These are phyloP conservation scores for Tachycineta bicolor DNA, from an alignment of 2,113 vertebrate species.

Conservation along the genomic window DNA sequence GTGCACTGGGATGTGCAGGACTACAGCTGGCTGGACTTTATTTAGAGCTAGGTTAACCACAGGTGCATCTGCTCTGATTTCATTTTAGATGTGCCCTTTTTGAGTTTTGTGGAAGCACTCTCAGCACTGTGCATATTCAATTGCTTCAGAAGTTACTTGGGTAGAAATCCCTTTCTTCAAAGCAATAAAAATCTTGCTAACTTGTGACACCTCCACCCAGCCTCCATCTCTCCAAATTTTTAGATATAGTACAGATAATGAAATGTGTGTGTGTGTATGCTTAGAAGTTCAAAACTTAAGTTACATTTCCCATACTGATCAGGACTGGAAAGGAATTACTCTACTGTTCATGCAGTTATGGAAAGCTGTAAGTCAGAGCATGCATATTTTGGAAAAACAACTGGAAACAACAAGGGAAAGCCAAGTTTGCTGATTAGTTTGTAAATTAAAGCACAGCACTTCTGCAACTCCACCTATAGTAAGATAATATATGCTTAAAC, in stretches of 20 bases:
- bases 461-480: neutral
- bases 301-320: neutral
- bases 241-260: neutral
- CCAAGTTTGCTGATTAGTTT: neutral
- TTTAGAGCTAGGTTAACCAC: conserved; percentile 29
- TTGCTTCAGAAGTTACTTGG: neutral
- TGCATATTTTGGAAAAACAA: neutral
- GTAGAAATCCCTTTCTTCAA: neutral
- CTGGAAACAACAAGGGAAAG: neutral
- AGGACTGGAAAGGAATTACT: neutral
- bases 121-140: neutral
- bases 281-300: neutral
- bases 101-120: neutral
- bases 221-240: neutral
- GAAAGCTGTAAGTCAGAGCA: neutral
- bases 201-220: neutral
- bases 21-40: neutral
- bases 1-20: neutral
- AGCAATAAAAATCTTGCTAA: neutral
- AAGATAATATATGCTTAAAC: neutral
- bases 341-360: neutral
- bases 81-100: neutral
- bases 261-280: neutral
- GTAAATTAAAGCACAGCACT: neutral
- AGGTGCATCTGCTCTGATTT: conserved; percentile 32